phyloP scores from a whole-genome alignment of 2,888 invertebrate species.

The Drosophila emarginata region DNA sequence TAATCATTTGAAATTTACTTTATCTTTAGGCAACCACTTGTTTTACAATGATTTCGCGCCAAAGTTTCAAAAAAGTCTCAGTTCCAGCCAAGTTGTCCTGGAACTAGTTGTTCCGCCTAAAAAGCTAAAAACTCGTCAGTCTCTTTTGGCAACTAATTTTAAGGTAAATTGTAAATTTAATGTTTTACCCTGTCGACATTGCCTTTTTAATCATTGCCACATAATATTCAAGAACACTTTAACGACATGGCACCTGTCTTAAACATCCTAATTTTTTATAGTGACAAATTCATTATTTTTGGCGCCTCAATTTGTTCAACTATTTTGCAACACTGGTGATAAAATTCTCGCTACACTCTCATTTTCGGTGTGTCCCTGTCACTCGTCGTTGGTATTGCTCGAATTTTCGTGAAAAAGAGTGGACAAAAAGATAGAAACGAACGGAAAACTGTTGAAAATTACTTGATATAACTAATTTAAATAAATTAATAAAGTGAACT shows the following conservation, averaged over 20 bases:
- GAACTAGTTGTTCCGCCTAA: background rate
- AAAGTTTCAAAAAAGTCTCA: background rate
- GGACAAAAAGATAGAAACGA: conserved; percentile 7
- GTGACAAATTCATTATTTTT: background rate
- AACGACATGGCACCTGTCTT: no score
- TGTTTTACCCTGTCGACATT: no score
- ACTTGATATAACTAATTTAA: conserved; percentile 50
- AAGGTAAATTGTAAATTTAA: no score
- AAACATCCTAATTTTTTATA: no score
- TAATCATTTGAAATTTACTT: no score
- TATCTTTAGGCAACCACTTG: no score
- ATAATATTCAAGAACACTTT: no score
- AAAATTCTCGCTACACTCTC: background rate
- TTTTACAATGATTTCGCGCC: background rate
- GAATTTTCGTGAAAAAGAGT: conserved; percentile 59
- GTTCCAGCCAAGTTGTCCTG: background rate
- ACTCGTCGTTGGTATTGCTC: conserved; percentile 58
- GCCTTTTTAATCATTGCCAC: no score
- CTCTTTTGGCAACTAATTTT: background rate
- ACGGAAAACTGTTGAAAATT: conserved; percentile 60
- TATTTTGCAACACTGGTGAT: background rate
- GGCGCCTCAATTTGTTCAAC: background rate
- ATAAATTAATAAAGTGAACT: conserved; percentile 39
- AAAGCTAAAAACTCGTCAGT: background rate
- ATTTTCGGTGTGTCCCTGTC: conserved; percentile 6